phyloP scores from a whole-genome alignment of 2,797 vertebrate genomes.

The Pelobates cultripes region DNA sequence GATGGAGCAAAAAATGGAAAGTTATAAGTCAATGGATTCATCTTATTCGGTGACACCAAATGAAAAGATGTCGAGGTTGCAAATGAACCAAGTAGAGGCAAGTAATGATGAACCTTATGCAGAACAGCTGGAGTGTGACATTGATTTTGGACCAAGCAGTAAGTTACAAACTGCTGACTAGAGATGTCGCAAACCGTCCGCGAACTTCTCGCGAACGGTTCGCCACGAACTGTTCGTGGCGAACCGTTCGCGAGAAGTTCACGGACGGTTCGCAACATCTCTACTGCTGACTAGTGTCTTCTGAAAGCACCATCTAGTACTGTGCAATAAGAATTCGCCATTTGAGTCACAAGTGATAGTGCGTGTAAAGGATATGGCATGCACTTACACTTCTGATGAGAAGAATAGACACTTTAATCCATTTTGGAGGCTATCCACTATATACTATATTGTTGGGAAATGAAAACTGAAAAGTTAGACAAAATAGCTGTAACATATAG shows the following conservation, averaged over 20 bases:
- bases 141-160: conserved; percentile 36
- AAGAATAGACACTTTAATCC: conserved; percentile 11
- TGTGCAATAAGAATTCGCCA: conserved; percentile 22
- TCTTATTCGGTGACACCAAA: conserved; percentile 71
- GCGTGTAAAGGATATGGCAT: conserved; percentile 33
- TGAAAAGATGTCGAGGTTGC: conserved; percentile 72
- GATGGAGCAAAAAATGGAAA: conserved; percentile 69
- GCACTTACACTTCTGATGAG: conserved; percentile 27
- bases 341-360: neutral
- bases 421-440: neutral
- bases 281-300: conserved; percentile 39
- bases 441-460: no score
- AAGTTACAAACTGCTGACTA: conserved; percentile 51
- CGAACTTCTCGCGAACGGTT: no score
- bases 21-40: conserved; percentile 70
- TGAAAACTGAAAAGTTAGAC: no score
- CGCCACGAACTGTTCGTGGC: no score
- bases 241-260: no score
- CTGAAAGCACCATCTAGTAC: conserved; percentile 35
- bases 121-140: conserved; percentile 74
- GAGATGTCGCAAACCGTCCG: no score
- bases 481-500: no score
- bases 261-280: no score
- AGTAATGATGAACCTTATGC: conserved; percentile 69
- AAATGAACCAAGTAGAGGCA: conserved; percentile 75